Evolutionary conservation across 2,113 vertebrate genomes (phyloP).

Genomic region (Atherinomorus stipes): DNA sequence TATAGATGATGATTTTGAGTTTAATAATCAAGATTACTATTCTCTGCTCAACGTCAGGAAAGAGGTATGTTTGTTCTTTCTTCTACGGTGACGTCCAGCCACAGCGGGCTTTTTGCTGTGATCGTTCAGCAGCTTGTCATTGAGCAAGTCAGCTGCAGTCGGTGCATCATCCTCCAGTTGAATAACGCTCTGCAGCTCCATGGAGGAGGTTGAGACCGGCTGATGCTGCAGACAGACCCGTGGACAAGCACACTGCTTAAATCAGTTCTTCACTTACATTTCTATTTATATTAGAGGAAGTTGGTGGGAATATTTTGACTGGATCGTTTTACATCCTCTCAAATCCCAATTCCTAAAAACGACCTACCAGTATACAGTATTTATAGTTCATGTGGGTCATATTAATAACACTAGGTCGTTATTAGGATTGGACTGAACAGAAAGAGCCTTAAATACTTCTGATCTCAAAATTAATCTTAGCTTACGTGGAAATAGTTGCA

Average conservation of each 20-base stretch:
- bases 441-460: too few species aligned
- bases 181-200: conserved; percentile 19
- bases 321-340: background rate
- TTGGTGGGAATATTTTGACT: background rate
- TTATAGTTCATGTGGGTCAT: too few species aligned
- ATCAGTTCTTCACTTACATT: background rate
- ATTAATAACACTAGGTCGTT: too few species aligned
- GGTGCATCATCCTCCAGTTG: conserved; percentile 27
- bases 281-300: background rate
- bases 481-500: too few species aligned
- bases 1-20: conserved; percentile 88
- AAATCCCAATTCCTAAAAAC: background rate
- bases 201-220: conserved; percentile 23
- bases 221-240: conserved; percentile 13
- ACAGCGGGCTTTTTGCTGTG: background rate
- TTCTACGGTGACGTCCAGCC: background rate
- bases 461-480: too few species aligned
- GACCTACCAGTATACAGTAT: background rate
- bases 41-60: conserved; percentile 92
- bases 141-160: conserved; percentile 9
- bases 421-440: too few species aligned
- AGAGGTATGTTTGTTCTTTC: conserved; percentile 84
- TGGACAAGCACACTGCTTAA: background rate
- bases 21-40: conserved; percentile 93
- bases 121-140: background rate